These are phyloP conservation scores for Peromyscus maniculatus DNA, from an alignment of 2,113 vertebrate species.

Conservation along the genomic window DNA sequence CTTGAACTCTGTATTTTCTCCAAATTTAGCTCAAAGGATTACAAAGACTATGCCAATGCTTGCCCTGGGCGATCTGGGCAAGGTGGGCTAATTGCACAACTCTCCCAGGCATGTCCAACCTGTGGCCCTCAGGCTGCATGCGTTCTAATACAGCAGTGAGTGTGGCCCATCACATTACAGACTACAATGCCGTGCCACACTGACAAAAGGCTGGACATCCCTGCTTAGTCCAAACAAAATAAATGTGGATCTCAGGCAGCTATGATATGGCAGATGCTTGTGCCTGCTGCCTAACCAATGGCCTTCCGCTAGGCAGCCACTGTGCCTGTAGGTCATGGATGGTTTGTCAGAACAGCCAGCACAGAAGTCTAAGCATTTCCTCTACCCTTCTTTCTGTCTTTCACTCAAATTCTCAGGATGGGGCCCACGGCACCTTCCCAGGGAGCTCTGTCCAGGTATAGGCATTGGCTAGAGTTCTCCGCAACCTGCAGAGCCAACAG, in stretches of 20 bases:
- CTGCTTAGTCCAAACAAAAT: background rate
- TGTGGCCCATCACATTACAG: background rate
- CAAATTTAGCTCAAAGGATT: background rate
- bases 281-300: background rate
- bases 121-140: fast-evolving
- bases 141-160: background rate
- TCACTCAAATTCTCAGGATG: background rate
- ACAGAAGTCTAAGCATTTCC: too few relatives aligned
- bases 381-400: background rate
- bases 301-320: background rate
- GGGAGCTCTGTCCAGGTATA: background rate
- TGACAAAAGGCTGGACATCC: background rate
- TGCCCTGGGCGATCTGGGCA: background rate
- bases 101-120: background rate
- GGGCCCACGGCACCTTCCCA: too few relatives aligned
- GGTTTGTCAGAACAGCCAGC: background rate
- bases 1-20: background rate
- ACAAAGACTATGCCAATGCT: background rate
- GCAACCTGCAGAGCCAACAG: too few relatives aligned
- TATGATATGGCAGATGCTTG: background rate
- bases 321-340: background rate
- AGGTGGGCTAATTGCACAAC: background rate
- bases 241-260: background rate
- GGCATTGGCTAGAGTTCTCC: too few relatives aligned
- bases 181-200: background rate